Base-by-base conservation (phyloP, 2,888 invertebrate species). In the Buathra laborator region DNA sequence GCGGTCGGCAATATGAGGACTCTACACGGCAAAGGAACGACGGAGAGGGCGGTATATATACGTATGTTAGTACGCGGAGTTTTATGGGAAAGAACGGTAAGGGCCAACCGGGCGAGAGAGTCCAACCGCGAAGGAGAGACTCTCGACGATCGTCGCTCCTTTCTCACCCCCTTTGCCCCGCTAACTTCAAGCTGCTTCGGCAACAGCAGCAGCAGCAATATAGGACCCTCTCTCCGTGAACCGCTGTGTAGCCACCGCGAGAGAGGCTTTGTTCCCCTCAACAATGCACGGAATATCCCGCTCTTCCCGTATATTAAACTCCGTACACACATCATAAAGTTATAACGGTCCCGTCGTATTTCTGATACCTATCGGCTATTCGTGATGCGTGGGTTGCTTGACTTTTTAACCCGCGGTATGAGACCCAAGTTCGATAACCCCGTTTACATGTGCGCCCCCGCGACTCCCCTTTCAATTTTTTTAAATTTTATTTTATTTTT, bases 81-180 rank as follows among this genome's bases (percentile, higher is more conserved):
- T 92, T 92, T 91, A 92, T 89, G 92, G 87, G 90, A 88, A 91
- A 87, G 88, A 90, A 88, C 87, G 89, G 88, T 88, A 86, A 88
- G 88, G 83, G 82, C 84, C 80, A 56, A 71, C 5, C 64, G 64
- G 70, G 72, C 67, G 75, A 76, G 59, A 3, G 59, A 75, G 59
- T 71, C 71, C 78, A 71, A 67, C 53, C 53, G 84, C 64, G 68
- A 56, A 68, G 67, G 74, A 70, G 46, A 70, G 51, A 51, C 43
- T 51, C 71, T 43, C 62, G 62, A 66, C 76, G 76, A 74, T 79
- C 79, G 79, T 79, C 62, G 64, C 66, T 85, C 70, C 64, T 67
- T 56, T 76, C 81, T 77, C 71, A 72, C 72, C 43, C 70, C 76
- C 71, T 43, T 59, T 44, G 56, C n/a, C 44, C 43, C 66, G 32